Conservation (phyloP, 2,113 vertebrate genomes). For the Bothrops jararaca region DNA sequence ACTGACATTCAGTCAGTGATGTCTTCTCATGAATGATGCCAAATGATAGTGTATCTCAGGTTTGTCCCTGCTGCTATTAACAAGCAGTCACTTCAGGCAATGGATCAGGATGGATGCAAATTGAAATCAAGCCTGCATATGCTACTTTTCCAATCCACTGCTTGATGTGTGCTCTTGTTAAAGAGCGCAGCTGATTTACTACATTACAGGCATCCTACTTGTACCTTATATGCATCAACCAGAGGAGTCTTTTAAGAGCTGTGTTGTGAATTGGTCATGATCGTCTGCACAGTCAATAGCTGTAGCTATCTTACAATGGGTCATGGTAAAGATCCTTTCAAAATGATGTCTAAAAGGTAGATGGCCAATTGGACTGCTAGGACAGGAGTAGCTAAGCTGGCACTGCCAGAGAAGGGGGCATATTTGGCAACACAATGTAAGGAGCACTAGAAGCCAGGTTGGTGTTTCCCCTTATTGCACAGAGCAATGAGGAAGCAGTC, state of each 20-base stretch:
- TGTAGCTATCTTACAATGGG: not conserved
- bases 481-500: not conserved
- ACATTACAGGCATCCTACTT: not conserved
- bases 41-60: not conserved
- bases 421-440: not conserved
- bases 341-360: not conserved
- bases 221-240: not conserved
- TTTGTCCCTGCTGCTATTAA: not conserved
- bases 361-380: not conserved
- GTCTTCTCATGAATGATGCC: not conserved
- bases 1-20: not conserved
- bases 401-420: not conserved
- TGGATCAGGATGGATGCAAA: not conserved
- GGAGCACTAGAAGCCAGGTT: not conserved
- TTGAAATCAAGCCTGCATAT: not conserved
- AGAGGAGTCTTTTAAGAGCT: not conserved
- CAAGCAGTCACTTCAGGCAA: not conserved
- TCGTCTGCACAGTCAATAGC: not conserved
- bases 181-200: not conserved
- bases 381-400: not conserved
- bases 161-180: not conserved
- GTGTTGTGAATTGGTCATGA: not conserved
- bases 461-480: not conserved
- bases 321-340: not conserved
- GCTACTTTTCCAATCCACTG: not conserved